Conservation (phyloP, 2,797 vertebrate genomes). For the Momotus momota region DNA sequence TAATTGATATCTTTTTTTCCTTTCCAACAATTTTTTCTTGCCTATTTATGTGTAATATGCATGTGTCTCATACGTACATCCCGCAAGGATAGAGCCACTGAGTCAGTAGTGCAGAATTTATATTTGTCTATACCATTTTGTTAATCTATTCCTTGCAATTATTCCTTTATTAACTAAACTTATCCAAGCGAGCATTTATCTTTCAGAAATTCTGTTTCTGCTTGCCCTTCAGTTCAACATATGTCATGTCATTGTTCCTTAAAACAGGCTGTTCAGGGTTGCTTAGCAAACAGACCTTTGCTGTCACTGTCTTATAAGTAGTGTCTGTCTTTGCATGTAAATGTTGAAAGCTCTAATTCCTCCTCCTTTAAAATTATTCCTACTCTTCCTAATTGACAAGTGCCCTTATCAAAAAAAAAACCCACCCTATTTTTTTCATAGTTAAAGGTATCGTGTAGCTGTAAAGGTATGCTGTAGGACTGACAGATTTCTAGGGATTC, state of each 20-base stretch:
- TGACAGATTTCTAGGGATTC: neutral
- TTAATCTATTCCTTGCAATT: neutral
- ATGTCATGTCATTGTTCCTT: neutral
- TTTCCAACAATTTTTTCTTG: neutral
- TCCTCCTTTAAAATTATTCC: constrained; percentile 14
- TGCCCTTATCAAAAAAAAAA: neutral
- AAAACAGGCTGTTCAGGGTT: neutral
- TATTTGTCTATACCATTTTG: neutral
- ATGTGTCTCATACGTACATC: neutral
- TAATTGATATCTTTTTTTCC: neutral
- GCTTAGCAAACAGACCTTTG: constrained; percentile 45
- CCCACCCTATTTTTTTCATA: neutral
- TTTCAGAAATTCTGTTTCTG: neutral
- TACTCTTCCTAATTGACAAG: constrained; percentile 56
- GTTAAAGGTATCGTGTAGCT: neutral
- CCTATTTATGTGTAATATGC: neutral
- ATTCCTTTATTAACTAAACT: neutral
- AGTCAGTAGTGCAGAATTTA: neutral
- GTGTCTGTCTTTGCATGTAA: constrained; percentile 35
- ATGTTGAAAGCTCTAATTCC: constrained; percentile 42
- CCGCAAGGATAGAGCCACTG: neutral
- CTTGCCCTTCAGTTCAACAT: constrained; percentile 11
- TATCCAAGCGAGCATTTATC: neutral
- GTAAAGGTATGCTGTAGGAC: neutral
- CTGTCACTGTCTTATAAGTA: constrained; percentile 33